Evolutionary conservation across 2,888 invertebrate species (phyloP).

Genomic region (Himalopsyche japonica): DNA sequence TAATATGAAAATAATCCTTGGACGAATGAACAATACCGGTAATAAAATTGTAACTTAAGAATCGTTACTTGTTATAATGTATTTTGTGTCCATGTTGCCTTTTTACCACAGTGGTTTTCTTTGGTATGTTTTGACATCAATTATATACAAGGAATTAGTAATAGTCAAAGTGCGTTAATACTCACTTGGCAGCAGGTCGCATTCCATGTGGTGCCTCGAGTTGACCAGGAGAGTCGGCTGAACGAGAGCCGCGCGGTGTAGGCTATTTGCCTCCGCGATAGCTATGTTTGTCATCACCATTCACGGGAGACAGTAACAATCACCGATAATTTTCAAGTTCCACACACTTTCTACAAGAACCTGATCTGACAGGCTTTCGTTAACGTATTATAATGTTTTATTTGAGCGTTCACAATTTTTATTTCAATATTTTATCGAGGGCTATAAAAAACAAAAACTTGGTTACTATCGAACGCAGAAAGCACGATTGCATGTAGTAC

Average conservation of each 20-base stretch:
- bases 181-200: constrained; percentile 39
- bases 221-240: constrained; percentile 37
- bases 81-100: too few species aligned
- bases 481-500: too few species aligned
- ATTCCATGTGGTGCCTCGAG: constrained; percentile 36
- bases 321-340: not conserved
- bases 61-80: too few species aligned
- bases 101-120: too few species aligned
- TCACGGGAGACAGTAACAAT: constrained; percentile 11
- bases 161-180: not conserved
- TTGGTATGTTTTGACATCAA: not conserved
- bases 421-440: not conserved
- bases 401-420: not conserved
- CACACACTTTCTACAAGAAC: not conserved
- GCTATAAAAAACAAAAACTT: not conserved
- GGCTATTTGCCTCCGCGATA: constrained; percentile 26
- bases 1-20: too few species aligned
- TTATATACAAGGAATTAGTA: not conserved
- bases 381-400: not conserved
- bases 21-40: too few species aligned
- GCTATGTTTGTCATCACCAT: constrained; percentile 40
- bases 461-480: too few species aligned
- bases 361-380: not conserved
- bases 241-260: constrained; percentile 36
- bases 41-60: too few species aligned